Base-by-base conservation (phyloP, 2,113 vertebrate species). In the Trichomycterus rosablanca region DNA sequence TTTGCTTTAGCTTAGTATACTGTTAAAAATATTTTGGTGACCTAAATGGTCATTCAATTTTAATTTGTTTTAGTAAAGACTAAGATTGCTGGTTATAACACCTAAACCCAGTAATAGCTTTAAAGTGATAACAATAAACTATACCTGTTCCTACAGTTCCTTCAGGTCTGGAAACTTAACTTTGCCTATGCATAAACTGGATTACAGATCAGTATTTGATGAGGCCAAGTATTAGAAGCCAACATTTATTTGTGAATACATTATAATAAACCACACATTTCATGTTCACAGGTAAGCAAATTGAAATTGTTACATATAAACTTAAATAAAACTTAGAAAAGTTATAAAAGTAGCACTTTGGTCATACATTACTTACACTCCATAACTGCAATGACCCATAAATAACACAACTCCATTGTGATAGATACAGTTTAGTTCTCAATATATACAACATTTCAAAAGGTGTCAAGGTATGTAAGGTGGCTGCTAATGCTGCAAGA, bases 221-320 rank as follows among this genome's bases (percentile, higher is more conserved):
- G 37, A 14, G 4, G 4, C 15, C 4, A 40, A n/a, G n/a, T 40
- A 40, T 40, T 23, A n/a, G n/a, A n/a, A n/a, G n/a, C 26, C 60
- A 53, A 9, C 18, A 26, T 64, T 64, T 55, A 55, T 55, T 64
- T 46, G 11, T 46, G 19, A 12, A 48, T 55, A 10, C 32, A 40
- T 40, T 4, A 30, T 30, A 30, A 30, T 30, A 30, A 3, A 30
- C 7, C n/a, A 34, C 5, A 12, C 16, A 8, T 53, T 43, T 53
- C 1, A 34, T 45, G 24, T 23, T 40, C 34, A 55, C 32, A 16
- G 22, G 9, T 53, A 14, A 45, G 22, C 32, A 28, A 4, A 49
- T 1, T 19, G 24, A 2, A 63, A 37, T 34, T 5, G 50, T 45
- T 54, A 45, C 9, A 63, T 23, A 63, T 43, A 42, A 34, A 63